These are phyloP conservation scores for Heliconius ismenius DNA, from an alignment of 2,888 invertebrate species.

Conservation along the genomic window DNA sequence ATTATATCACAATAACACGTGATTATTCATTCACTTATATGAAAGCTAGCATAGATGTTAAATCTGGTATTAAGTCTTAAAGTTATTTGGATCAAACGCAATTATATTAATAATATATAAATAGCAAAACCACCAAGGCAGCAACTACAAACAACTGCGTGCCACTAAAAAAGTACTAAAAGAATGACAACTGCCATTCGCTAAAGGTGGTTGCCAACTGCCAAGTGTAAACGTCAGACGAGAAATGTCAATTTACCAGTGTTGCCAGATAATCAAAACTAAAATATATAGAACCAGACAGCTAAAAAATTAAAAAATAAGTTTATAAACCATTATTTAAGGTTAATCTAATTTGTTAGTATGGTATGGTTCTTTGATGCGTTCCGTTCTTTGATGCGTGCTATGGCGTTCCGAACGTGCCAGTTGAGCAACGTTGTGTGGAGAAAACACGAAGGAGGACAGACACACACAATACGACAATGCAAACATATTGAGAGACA, in stretches of 20 bases:
- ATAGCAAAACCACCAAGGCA: background rate
- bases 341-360: no score
- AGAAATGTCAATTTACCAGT: background rate
- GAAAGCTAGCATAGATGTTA: background rate
- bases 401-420: no score
- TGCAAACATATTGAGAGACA: background rate
- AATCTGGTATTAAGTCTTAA: background rate
- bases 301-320: no score
- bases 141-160: constrained; percentile 7
- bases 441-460: no score
- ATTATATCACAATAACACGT: constrained; percentile 29
- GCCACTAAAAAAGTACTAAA: background rate
- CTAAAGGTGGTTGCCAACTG: background rate
- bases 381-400: no score
- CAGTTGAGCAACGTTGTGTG: no score
- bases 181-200: background rate
- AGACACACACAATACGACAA: no score
- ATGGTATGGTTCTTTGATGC: no score
- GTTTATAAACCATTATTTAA: no score
- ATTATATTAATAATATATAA: background rate
- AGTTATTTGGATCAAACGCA: background rate
- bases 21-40: constrained; percentile 12
- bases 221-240: background rate
- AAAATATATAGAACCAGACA: no score
- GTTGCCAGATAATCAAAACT: no score